Conservation (phyloP, 2,113 vertebrate species). For the Elachura formosa region DNA sequence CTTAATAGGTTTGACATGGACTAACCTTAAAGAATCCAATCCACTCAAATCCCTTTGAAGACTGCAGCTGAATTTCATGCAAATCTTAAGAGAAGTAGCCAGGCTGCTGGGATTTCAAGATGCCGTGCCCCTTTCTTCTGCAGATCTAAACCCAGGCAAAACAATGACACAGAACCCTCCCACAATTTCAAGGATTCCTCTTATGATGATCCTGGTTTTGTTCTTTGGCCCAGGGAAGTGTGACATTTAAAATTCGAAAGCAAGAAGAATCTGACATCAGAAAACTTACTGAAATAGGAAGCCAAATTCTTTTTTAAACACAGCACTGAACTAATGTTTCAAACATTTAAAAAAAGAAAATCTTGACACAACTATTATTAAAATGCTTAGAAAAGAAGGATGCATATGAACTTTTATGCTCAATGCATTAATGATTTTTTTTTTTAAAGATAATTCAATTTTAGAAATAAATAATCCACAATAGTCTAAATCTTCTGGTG, state of each 20-base stretch:
- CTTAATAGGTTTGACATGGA: constrained; percentile 85
- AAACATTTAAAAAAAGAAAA: neutral
- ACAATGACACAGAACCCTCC: constrained; percentile 25
- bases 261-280: neutral
- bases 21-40: constrained; percentile 83
- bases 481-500: neutral
- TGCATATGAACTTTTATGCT: neutral
- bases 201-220: constrained; percentile 10
- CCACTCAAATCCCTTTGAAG: constrained; percentile 78
- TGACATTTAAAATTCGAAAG: constrained; percentile 7
- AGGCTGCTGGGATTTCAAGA: constrained; percentile 40
- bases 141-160: constrained; percentile 29
- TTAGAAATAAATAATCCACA: neutral
- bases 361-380: neutral
- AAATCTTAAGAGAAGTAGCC: constrained; percentile 63
- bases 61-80: constrained; percentile 70
- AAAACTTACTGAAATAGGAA: neutral
- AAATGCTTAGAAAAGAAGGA: neutral
- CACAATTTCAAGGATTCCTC: constrained; percentile 24
- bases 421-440: neutral
- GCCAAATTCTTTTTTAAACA: neutral
- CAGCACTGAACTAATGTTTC: neutral
- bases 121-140: constrained; percentile 6
- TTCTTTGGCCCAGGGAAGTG: neutral
- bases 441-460: neutral